Percentiles rank a stretch among this genome's conserved stretches.
Evolutionary conservation across 1,140 invertebrate genomes (phyloP).

Genomic region (Pachypeltis micranthus): DNA sequence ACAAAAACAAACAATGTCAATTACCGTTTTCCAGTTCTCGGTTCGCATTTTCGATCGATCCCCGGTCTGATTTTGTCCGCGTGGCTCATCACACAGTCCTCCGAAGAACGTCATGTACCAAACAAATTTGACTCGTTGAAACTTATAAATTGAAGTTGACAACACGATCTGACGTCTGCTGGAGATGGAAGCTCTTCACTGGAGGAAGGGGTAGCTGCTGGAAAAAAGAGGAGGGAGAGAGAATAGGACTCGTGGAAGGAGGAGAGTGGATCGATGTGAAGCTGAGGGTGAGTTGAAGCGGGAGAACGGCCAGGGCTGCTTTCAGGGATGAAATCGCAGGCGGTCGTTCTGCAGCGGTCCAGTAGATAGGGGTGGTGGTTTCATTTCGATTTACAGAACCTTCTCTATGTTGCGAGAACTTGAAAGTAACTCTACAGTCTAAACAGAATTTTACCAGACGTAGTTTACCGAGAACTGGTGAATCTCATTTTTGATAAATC

Average conservation of each 20-base stretch:
- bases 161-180: too few species aligned
- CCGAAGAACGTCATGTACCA: too few species aligned
- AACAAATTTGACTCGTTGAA: too few species aligned
- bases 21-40: constrained; percentile 28
- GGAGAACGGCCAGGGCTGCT: too few species aligned
- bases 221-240: background rate
- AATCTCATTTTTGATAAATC: too few species aligned
- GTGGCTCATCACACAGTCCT: constrained; percentile 7
- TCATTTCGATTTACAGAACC: background rate
- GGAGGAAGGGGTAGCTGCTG: background rate
- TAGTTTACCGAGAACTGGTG: too few species aligned
- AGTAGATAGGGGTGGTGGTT: background rate
- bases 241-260: background rate
- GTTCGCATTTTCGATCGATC: constrained; percentile 26
- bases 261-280: background rate
- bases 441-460: too few species aligned
- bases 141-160: too few species aligned
- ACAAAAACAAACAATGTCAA: background rate
- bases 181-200: background rate
- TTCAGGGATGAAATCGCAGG: background rate
- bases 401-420: too few species aligned
- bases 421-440: too few species aligned
- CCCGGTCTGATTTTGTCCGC: constrained; percentile 21
- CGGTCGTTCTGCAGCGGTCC: background rate
- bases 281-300: too few species aligned